Base-by-base conservation (phyloP, 2,888 invertebrate genomes). In the Trachelus iudaicus region DNA sequence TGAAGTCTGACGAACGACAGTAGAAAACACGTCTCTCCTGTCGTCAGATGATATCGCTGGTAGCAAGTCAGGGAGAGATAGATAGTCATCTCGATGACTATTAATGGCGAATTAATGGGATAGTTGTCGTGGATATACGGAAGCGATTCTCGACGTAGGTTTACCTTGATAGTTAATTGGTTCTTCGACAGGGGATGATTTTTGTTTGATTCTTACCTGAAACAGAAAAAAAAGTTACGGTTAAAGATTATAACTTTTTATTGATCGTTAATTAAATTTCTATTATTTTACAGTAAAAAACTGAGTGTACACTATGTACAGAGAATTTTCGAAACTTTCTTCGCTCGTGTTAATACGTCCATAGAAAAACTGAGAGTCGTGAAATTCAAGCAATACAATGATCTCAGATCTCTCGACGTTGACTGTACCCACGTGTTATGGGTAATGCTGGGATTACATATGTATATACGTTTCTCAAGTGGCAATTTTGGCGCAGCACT, bases 401-500 rank as follows among this genome's bases (percentile, higher is more conserved):
- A 23, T 56, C 56, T 23, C 15, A 23, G 56, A 23, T 23, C 3
- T 23, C 56, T 56, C 23, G 9, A 56, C 23, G 23, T 23, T 1
- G 23, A 23, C 23, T 23, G 23, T 56, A 56, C 9, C 56, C 56
- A 56, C 56, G 56, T 56, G 56, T 56, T 56, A 56, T 23, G 9
- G 56, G 56, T 56, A 56, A 23, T 56, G 56, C 56, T 9, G 56
- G 56, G 56, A 56, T 15, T 56, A 56, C 23, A 56, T 9, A 23
- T 56, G 23, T 56, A 56, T 56, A 23, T 23, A 56, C 23, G 9
- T 6, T 56, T 40, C 23, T 23, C 56, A 81, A 83, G 83, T 82
- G 73, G 82, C 82, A 81, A 82, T 80, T 81, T 80, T 78, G 82
- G 31, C 76, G 78, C 77, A 81, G 76, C 78, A 77, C 79, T 82